Conservation (phyloP, 2,113 vertebrate species). For the Saimiri boliviensis region DNA sequence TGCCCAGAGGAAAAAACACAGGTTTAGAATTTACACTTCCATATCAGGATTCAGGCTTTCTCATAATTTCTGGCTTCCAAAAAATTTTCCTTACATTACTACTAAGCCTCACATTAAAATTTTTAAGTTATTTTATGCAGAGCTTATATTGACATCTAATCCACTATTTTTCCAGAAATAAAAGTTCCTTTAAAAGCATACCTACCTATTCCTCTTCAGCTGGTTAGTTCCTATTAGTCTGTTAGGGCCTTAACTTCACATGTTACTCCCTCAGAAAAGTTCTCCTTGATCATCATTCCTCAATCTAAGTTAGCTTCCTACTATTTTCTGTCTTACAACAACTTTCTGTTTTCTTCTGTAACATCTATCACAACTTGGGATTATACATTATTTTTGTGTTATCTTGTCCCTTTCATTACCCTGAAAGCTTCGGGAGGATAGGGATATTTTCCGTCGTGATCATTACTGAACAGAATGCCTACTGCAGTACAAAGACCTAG, state of each 20-base stretch:
- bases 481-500: not conserved
- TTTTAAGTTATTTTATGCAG: not conserved
- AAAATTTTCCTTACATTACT: not conserved
- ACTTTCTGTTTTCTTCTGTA: not conserved
- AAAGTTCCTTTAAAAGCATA: not conserved
- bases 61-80: not conserved
- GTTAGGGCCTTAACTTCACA: not conserved
- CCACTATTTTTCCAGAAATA: not conserved
- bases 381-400: not conserved
- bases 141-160: not conserved
- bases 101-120: not conserved
- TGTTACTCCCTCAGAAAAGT: not conserved
- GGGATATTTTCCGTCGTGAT: not conserved
- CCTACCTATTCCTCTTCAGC: not conserved
- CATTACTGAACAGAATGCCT: not conserved
- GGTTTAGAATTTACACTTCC: not conserved
- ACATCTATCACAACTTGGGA: not conserved
- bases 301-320: not conserved
- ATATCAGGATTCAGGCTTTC: constrained; percentile 14
- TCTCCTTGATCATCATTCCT: not conserved
- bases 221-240: not conserved
- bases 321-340: not conserved
- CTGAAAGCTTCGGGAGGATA: not conserved
- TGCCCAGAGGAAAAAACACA: not conserved
- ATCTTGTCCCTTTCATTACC: not conserved